phyloP scores from a whole-genome alignment of 2,113 vertebrate genomes.

The Hipposideros armiger region DNA sequence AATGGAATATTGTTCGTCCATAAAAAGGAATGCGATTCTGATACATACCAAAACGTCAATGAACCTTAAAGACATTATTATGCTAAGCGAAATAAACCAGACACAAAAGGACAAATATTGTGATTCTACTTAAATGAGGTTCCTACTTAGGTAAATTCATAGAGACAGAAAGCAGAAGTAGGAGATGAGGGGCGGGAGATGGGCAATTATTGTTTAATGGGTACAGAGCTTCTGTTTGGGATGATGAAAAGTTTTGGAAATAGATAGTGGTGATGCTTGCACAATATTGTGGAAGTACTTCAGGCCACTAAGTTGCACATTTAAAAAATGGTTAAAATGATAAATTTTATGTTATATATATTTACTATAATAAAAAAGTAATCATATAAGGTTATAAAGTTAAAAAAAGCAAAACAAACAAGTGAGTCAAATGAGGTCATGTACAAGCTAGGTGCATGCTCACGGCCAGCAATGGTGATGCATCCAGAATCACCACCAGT shows the following conservation, averaged over 20 bases:
- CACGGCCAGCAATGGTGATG: accelerated
- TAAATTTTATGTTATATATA: background rate
- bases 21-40: background rate
- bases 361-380: background rate
- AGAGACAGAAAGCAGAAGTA: background rate
- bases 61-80: background rate
- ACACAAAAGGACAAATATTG: background rate
- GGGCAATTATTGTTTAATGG: background rate
- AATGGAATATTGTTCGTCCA: background rate
- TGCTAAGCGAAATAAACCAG: slow-evolving; percentile 2
- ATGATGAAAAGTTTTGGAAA: background rate
- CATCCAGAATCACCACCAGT: no score
- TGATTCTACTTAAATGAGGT: background rate
- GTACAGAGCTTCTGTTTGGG: background rate
- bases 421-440: background rate
- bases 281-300: background rate
- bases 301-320: background rate
- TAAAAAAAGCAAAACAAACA: background rate
- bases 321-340: slow-evolving; percentile 27
- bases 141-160: background rate
- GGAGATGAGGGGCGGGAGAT: background rate
- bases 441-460: background rate
- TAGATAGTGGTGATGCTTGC: background rate
- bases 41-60: background rate
- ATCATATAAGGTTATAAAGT: background rate